These are phyloP conservation scores for Papilio glaucus DNA, from an alignment of 1,140 invertebrate genomes.

Conservation along the genomic window DNA sequence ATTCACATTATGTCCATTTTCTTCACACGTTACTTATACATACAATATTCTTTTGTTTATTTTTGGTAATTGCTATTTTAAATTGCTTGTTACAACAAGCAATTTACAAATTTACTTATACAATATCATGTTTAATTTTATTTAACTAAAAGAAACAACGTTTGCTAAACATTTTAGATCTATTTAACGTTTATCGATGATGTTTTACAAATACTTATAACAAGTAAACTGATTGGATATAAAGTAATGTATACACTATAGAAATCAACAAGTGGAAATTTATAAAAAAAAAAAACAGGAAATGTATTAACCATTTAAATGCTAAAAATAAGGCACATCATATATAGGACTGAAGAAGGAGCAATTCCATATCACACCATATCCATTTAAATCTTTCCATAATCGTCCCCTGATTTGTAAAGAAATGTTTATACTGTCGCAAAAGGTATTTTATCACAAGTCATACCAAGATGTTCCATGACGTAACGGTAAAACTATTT, in stretches of 20 bases:
- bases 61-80: neutral
- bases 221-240: no score
- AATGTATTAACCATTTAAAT: no score
- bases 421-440: neutral
- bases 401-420: neutral
- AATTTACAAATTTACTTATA: no score
- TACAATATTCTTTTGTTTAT: neutral
- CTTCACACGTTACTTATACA: neutral
- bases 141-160: no score
- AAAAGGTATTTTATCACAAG: neutral
- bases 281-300: no score
- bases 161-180: no score
- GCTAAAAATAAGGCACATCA: no score
- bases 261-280: no score
- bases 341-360: neutral
- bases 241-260: no score
- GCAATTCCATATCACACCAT: neutral
- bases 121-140: no score
- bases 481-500: slow-evolving; percentile 5
- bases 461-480: neutral
- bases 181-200: no score
- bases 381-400: neutral
- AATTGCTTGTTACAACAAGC: neutral
- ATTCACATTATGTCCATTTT: slow-evolving; percentile 3
- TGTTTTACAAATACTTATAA: no score